phyloP scores from a whole-genome alignment of 1,140 invertebrate genomes.

The Argopecten irradians region DNA sequence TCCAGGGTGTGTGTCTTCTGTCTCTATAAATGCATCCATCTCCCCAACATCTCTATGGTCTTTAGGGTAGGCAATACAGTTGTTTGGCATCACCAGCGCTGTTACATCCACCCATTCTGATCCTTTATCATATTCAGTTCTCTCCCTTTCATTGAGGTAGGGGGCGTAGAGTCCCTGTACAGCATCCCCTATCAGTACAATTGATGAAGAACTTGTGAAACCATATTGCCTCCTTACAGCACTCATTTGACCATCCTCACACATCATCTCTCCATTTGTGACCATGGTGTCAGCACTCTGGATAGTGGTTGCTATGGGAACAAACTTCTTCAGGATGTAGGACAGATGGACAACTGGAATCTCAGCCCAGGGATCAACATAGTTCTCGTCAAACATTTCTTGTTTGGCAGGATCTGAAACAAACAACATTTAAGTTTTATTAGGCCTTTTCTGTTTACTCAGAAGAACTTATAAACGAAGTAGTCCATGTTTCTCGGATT shows the following conservation, averaged over 20 bases:
- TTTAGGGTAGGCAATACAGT: conserved; percentile 25
- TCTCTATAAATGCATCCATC: conserved; percentile 29
- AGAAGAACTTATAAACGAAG: too few relatives aligned
- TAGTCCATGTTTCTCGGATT: too few relatives aligned
- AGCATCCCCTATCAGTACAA: conserved; percentile 39
- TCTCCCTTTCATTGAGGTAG: conserved; percentile 24
- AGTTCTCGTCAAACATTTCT: conserved; percentile 47
- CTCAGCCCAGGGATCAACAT: conserved; percentile 45
- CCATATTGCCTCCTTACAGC: not conserved
- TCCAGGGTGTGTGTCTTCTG: conserved; percentile 31
- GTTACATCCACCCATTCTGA: conserved; percentile 38
- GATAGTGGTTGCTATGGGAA: conserved; percentile 29
- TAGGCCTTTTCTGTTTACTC: too few relatives aligned
- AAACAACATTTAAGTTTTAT: too few relatives aligned
- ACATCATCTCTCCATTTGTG: not conserved
- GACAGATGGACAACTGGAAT: conserved; percentile 43
- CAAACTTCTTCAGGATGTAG: conserved; percentile 46
- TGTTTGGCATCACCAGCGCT: not conserved
- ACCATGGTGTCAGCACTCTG: conserved; percentile 35
- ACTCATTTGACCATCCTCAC: not conserved
- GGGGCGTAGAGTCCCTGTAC: conserved; percentile 36
- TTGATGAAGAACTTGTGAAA: not conserved
- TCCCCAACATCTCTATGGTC: not conserved
- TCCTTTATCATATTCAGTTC: not conserved
- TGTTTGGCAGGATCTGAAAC: conserved; percentile 25